Evolutionary conservation across 2,113 vertebrate species (phyloP), one percentile per base, ranked within the genome.

Genomic region (Plecturocebus donacophilus): DNA sequence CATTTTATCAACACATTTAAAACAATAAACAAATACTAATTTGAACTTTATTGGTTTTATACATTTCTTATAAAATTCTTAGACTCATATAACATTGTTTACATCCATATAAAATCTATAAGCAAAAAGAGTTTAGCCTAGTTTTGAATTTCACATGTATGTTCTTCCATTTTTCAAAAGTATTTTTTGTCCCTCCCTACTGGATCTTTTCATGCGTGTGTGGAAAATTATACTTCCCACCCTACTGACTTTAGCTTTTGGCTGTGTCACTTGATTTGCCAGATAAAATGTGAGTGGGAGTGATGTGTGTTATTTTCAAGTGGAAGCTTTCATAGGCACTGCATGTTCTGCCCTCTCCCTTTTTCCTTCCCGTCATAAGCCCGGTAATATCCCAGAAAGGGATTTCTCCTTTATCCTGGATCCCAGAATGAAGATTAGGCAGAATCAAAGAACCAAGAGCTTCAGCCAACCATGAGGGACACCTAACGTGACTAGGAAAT

Each of bases 161-260:
- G 14, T 95, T 87, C 73, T 76, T 13, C 79, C 47, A 66, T 73
- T 97, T 96, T 95, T 54, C 58, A 73, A 54, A 90, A 83, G 9
- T 35, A 40, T 68, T 75, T 92, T 35, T 42, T 64, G 21, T 89
- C 66, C 56, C 64, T 87, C 47, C 66, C 30, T 87, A 16, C 16
- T 19, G 40, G 32, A 12, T 61, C 38, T 27, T 75, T 38, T 61
- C 30, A 76, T 92, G 52, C 17, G 52, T 52, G 16, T 64, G 2
- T 91, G n/a, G 75, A 87, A 88, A 96, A 94, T 49, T 64, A 73
- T 68, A 30, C 40, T 61, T 87, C 23, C n/a, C 10, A 71, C 9
- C 30, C 30, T 52, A 70, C 54, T 70, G 38, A 73, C 47, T 71
- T 82, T 56, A 70, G 30, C 21, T 66, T 90, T 90, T 54, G 73